phyloP scores from a whole-genome alignment of 2,797 vertebrate genomes.

The Florisuga fusca region DNA sequence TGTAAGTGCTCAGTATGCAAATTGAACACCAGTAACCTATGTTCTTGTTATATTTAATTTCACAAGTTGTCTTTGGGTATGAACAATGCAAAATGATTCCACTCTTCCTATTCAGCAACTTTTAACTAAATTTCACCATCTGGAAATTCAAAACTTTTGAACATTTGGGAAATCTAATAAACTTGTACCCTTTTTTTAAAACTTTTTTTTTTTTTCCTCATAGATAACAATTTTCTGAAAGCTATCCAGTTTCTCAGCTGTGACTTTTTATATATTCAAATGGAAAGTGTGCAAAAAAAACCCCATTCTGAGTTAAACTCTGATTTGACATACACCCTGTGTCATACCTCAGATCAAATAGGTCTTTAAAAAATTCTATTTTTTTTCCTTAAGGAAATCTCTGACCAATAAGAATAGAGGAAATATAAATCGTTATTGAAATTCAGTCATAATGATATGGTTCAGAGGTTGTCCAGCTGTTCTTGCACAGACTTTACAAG shows the following conservation, averaged over 20 bases:
- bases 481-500: not conserved
- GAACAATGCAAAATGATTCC: not conserved
- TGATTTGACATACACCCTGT: not conserved
- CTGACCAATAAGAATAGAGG: not conserved
- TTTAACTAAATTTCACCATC: not conserved
- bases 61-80: not conserved
- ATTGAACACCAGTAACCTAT: not conserved
- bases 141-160: not conserved
- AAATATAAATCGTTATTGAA: not conserved
- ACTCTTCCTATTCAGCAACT: not conserved
- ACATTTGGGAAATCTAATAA: not conserved
- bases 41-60: not conserved
- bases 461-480: not conserved
- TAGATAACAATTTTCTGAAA: not conserved
- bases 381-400: not conserved
- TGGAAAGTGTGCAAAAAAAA: not conserved
- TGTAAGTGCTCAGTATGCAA: not conserved
- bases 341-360: not conserved
- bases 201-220: not conserved
- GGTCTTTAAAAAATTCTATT: not conserved
- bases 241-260: accelerated
- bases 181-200: not conserved
- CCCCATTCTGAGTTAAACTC: not conserved
- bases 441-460: not conserved
- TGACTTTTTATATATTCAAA: not conserved